These are phyloP conservation scores for Apodemus speciosus DNA, from an alignment of 2,113 vertebrate species.

Conservation along the genomic window DNA sequence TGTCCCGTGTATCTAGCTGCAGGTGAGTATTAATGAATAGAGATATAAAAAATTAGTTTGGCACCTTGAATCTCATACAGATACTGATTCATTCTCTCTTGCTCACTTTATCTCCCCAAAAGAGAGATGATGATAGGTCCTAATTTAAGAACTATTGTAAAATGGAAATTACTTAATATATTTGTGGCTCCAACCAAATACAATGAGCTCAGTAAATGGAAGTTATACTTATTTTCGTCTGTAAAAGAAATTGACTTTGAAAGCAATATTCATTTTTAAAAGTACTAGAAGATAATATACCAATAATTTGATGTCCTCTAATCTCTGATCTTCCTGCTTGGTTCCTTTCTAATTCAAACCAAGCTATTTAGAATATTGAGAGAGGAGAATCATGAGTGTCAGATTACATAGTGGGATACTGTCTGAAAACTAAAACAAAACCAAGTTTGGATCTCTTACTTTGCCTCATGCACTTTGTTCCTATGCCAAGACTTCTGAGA, in stretches of 20 bases:
- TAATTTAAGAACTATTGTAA: slow-evolving; percentile 20
- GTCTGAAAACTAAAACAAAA: neutral
- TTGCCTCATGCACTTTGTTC: slow-evolving; percentile 8
- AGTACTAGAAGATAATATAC: neutral
- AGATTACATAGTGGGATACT: neutral
- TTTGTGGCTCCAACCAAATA: neutral
- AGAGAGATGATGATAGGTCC: neutral
- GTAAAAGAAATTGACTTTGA: neutral
- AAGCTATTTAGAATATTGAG: neutral
- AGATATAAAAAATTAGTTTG: slow-evolving; percentile 1
- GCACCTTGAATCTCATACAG: neutral
- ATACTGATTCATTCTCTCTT: neutral
- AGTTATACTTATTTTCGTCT: slow-evolving; percentile 23
- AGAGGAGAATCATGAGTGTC: neutral
- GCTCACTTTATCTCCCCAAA: neutral
- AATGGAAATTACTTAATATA: slow-evolving; percentile 26
- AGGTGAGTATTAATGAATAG: neutral
- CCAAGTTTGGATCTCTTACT: slow-evolving; percentile 9
- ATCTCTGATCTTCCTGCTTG: neutral
- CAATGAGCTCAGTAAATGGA: neutral
- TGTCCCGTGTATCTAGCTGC: neutral
- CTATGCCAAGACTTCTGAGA: neutral
- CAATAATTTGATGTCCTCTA: neutral
- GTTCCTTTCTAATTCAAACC: neutral
- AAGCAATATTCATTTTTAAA: slow-evolving; percentile 25